A percentile compares a stretch with the other conserved stretches of the same genome.
phyloP scores from a whole-genome alignment of 1,140 invertebrate genomes.

The Episyrphus balteatus region DNA sequence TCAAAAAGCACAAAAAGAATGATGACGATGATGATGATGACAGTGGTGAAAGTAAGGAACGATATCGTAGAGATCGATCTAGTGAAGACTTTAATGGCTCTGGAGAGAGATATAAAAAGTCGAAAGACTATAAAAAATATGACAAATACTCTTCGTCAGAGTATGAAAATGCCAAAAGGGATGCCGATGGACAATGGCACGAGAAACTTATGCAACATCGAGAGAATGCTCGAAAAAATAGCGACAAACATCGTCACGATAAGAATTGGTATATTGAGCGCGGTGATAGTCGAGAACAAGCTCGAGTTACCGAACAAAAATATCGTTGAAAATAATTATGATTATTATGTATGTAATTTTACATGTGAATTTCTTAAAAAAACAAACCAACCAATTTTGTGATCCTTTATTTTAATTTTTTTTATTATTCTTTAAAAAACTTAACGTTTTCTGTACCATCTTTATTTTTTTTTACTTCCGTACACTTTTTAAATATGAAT shows the following conservation, averaged over 20 bases:
- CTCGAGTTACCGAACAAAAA: slow-evolving; percentile 6
- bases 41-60: slow-evolving; percentile 12
- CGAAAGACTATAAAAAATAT: not conserved
- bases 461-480: too few relatives aligned
- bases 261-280: slow-evolving; percentile 30
- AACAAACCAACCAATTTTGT: too few relatives aligned
- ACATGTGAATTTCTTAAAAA: too few relatives aligned
- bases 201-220: slow-evolving; percentile 26
- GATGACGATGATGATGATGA: slow-evolving; percentile 4
- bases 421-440: too few relatives aligned
- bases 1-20: slow-evolving; percentile 9
- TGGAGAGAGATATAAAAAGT: not conserved
- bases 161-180: not conserved
- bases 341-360: not conserved
- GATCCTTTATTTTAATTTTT: too few relatives aligned
- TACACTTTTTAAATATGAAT: too few relatives aligned
- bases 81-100: too few relatives aligned
- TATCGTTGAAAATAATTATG: not conserved
- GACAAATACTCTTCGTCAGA: not conserved
- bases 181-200: slow-evolving; percentile 26
- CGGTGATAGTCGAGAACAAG: slow-evolving; percentile 20
- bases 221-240: slow-evolving; percentile 14
- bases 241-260: slow-evolving; percentile 18
- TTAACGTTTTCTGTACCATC: too few relatives aligned
- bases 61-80: too few relatives aligned